Evolutionary conservation across 2,797 vertebrate species (phyloP).

Genomic region (Gymnothorax javanicus): DNA sequence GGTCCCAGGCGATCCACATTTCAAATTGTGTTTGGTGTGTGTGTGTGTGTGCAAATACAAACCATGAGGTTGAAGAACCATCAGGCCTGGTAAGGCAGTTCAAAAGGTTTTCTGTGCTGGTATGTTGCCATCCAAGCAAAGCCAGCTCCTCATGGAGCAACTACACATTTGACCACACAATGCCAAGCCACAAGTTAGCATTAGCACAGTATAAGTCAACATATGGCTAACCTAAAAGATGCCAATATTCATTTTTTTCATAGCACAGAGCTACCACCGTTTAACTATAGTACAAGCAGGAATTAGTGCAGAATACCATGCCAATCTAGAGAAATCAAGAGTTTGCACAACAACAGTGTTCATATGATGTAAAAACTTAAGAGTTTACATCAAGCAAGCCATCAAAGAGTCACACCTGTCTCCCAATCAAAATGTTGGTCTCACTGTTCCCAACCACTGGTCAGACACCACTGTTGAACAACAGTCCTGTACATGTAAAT

Average conservation of each 20-base stretch:
- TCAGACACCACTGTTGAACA: no score
- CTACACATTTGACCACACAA: conserved; percentile 58
- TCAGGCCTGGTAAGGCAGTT: conserved; percentile 89
- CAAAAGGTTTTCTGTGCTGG: conserved; percentile 79
- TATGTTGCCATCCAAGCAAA: conserved; percentile 91
- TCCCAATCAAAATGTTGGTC: background rate
- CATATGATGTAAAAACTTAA: background rate
- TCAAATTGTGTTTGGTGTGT: background rate
- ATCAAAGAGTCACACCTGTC: no score
- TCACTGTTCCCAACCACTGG: no score
- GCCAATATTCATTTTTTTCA: background rate
- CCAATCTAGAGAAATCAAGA: background rate
- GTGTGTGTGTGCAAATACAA: conserved; percentile 47
- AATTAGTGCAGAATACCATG: background rate
- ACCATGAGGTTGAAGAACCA: conserved; percentile 94
- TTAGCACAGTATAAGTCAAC: no score
- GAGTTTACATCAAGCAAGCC: no score
- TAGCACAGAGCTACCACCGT: background rate
- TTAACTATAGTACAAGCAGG: background rate
- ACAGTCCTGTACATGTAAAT: no score
- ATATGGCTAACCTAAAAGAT: background rate
- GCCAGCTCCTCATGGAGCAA: conserved; percentile 89
- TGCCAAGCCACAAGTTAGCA: conserved; percentile 9
- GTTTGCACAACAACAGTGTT: background rate
- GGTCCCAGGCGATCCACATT: no score